These are phyloP conservation scores for Numida meleagris DNA, from an alignment of 2,113 vertebrate species.

Conservation along the genomic window DNA sequence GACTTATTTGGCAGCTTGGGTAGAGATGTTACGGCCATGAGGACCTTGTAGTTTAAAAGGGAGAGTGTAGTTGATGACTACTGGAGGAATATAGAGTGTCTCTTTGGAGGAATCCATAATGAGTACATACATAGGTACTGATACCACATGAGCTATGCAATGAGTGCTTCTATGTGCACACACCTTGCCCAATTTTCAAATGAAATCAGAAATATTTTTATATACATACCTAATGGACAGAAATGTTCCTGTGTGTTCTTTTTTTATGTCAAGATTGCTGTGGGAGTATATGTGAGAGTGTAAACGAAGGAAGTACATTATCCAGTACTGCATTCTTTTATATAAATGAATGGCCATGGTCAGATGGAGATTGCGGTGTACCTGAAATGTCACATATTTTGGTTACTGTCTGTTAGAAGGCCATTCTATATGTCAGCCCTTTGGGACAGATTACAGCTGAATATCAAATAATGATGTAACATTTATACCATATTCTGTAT, in stretches of 20 bases:
- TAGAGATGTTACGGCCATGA: background rate
- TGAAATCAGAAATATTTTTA: background rate
- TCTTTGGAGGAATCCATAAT: background rate
- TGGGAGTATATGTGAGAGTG: background rate
- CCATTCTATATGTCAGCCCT: background rate
- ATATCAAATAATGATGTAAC: background rate
- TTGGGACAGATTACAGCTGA: background rate
- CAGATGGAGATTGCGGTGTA: background rate
- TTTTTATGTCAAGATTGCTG: background rate
- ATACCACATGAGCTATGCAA: background rate
- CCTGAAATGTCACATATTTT: fast-evolving
- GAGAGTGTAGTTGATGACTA: background rate
- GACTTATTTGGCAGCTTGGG: background rate
- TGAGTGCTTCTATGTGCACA: background rate
- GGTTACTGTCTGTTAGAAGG: background rate
- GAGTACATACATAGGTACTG: background rate
- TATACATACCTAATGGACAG: background rate
- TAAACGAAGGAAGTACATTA: background rate
- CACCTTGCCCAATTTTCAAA: background rate
- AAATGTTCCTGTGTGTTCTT: background rate
- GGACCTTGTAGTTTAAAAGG: background rate
- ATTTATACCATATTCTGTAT: background rate
- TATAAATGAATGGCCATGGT: fast-evolving
- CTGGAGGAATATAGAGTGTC: background rate
- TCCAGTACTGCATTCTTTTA: background rate